phyloP scores from a whole-genome alignment of 2,113 vertebrate genomes.

The Talpa occidentalis region DNA sequence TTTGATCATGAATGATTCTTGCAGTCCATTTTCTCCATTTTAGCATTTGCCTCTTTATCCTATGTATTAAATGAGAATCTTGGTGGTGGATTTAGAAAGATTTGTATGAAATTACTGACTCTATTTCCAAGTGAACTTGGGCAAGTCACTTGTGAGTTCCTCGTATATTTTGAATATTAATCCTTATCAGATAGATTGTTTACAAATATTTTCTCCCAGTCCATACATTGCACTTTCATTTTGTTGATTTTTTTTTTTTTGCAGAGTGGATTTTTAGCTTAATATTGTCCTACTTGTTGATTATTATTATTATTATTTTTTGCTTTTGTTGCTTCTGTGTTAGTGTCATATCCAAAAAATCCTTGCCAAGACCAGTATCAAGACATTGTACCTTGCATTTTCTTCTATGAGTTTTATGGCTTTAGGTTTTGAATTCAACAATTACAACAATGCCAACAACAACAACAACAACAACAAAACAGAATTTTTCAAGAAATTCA shows the following conservation, averaged over 20 bases:
- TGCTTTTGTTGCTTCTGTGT: neutral
- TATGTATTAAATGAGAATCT: neutral
- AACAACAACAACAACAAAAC: neutral
- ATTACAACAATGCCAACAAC: neutral
- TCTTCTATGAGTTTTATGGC: neutral
- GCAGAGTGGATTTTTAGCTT: too few relatives aligned
- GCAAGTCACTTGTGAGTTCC: neutral
- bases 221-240: neutral
- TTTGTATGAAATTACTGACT: neutral
- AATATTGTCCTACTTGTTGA: neutral
- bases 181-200: neutral
- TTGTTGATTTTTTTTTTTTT: neutral
- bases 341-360: neutral
- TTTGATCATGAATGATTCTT: neutral
- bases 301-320: neutral
- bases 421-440: neutral
- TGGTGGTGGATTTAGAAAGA: neutral
- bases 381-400: neutral
- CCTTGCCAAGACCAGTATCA: neutral
- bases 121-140: neutral
- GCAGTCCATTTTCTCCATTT: neutral
- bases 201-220: neutral
- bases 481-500: neutral
- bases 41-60: neutral
- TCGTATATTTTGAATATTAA: neutral